Evolutionary conservation across 2,113 vertebrate species (phyloP).

Genomic region (Anas platyrhynchos): DNA sequence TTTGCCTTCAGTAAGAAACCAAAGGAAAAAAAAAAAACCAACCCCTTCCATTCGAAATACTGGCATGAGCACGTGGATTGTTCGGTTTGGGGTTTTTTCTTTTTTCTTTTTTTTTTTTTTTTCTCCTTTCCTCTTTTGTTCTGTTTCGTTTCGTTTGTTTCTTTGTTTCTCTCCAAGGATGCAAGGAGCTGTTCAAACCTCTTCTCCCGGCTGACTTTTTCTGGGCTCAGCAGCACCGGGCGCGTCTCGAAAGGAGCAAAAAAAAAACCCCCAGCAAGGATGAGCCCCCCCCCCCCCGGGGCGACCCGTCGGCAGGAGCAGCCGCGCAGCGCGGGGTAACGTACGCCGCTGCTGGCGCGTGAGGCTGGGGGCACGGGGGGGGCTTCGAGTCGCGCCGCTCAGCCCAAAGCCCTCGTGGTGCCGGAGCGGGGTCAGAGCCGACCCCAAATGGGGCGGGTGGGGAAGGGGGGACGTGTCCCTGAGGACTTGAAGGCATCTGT

Average conservation of each 20-base stretch:
- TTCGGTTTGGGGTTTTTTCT: background rate
- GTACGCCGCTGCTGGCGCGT: background rate
- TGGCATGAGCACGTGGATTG: background rate
- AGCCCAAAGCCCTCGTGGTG: too few relatives aligned
- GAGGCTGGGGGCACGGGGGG: background rate
- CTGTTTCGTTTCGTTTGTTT: background rate
- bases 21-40: constrained; percentile 73
- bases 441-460: background rate
- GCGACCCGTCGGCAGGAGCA: background rate
- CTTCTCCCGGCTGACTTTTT: background rate
- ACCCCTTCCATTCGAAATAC: background rate
- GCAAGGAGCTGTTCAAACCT: background rate
- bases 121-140: too few relatives aligned
- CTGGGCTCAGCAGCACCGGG: background rate
- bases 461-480: background rate
- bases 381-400: background rate
- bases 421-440: background rate
- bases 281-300: background rate
- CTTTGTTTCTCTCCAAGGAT: background rate
- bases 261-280: background rate
- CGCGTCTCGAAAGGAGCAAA: background rate
- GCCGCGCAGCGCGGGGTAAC: background rate
- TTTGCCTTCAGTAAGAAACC: constrained; percentile 79
- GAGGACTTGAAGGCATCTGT: constrained; percentile 30
- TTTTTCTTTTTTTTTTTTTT: too few relatives aligned